A percentile compares a stretch with the other conserved stretches of the same genome.
These are phyloP conservation scores for Arvicanthis niloticus DNA, from an alignment of 2,113 vertebrate species.

Conservation along the genomic window DNA sequence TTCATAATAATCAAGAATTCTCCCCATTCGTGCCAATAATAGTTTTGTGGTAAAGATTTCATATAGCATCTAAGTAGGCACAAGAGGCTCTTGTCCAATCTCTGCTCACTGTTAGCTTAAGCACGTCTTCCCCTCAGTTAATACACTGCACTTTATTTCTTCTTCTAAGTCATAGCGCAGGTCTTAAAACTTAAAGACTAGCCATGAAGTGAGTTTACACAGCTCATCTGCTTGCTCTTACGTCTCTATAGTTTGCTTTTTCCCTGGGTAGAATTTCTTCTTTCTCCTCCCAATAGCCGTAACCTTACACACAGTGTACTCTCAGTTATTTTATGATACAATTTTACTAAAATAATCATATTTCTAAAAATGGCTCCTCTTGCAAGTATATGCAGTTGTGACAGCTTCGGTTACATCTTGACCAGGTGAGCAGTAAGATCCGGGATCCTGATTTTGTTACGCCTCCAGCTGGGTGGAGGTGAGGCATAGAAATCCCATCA, in stretches of 20 bases:
- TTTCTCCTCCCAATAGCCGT: not conserved
- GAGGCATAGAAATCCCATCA: not conserved
- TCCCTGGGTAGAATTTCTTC: not conserved
- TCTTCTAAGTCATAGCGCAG: not conserved
- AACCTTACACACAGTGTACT: not conserved
- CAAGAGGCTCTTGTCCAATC: not conserved
- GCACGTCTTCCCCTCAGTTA: not conserved
- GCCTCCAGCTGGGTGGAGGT: rapidly evolving
- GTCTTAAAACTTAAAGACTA: conserved; percentile 12
- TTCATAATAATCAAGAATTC: not conserved
- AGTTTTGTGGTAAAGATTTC: not conserved
- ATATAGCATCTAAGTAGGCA: not conserved
- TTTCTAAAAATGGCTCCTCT: not conserved
- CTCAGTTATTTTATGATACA: not conserved
- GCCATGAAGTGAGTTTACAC: not conserved
- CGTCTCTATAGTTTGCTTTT: not conserved
- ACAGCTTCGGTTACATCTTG: not conserved
- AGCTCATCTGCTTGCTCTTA: not conserved
- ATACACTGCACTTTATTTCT: not conserved
- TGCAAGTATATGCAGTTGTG: not conserved
- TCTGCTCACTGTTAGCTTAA: not conserved
- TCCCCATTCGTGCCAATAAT: not conserved
- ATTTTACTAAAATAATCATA: not conserved
- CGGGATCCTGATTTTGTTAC: not conserved
- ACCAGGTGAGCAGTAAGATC: not conserved